Evolutionary conservation across 2,888 invertebrate species (phyloP).

Genomic region (Acrobasis consociella): DNA sequence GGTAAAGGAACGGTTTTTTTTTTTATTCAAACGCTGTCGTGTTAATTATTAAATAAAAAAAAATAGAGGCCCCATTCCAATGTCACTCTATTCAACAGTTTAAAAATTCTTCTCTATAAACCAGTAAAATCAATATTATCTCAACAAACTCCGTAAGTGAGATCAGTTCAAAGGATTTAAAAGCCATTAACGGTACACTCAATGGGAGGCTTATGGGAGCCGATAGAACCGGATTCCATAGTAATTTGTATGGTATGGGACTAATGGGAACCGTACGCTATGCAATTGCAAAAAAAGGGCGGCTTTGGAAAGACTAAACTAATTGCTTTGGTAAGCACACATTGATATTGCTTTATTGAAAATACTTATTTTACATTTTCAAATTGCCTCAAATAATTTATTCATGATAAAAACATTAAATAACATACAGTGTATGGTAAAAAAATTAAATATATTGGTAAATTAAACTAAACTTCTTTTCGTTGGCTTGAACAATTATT

Average conservation of each 20-base stretch:
- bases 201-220: constrained; percentile 10
- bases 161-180: constrained; percentile 7
- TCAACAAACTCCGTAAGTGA: background rate
- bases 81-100: too few relatives aligned
- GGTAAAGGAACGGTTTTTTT: too few relatives aligned
- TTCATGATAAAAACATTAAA: too few relatives aligned
- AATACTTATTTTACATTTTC: too few relatives aligned
- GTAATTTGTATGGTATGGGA: constrained; percentile 2
- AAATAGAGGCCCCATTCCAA: too few relatives aligned
- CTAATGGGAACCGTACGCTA: constrained; percentile 3
- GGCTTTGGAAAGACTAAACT: background rate
- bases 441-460: too few relatives aligned
- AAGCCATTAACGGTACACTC: constrained; percentile 3
- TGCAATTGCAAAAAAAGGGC: background rate
- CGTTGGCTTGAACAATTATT: too few relatives aligned
- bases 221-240: constrained; percentile 8
- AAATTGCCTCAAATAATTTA: too few relatives aligned
- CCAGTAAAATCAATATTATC: background rate
- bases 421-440: too few relatives aligned
- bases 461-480: too few relatives aligned
- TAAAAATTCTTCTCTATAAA: background rate
- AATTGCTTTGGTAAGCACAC: background rate
- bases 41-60: too few relatives aligned
- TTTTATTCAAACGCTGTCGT: too few relatives aligned
- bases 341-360: background rate